Evolutionary conservation across 2,888 invertebrate species (phyloP), one percentile per base, ranked within the genome.

Genomic region (Stratiomys singularior): DNA sequence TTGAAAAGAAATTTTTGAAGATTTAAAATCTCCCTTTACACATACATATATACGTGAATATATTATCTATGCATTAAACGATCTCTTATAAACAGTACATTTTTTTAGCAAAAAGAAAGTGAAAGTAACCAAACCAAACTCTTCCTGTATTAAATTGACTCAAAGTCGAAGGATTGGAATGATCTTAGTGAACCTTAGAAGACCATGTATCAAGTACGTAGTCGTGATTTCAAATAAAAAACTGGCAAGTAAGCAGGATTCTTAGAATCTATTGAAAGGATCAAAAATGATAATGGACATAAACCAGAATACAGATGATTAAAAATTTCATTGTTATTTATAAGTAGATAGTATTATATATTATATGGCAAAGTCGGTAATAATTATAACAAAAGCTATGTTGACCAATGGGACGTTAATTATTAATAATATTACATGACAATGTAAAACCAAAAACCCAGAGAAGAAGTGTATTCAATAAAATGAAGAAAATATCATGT

Each of bases 361-460:
- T 69, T 30, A 69, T 46, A 69, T 69, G 60, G 23, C 18, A 23
- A 60, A 23, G 18, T 60, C 21, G 37, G 37, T 37, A 25, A 60
- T 23, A 60, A 60, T 69, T 21, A 69, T 30, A 23, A n/a, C n/a
- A n/a, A 21, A 69, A 47, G 25, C 46, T 47, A 69, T 69, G 69
- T 69, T 69, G 69, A 69, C 69, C 69, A 69, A 69, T 23, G 44
- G 25, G 69, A 69, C 46, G 69, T 69, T 69, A 69, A 69, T 69
- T 69, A 47, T 23, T 69, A 69, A 18, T 37, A 66, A 37, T 37
- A 30, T 66, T 37, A 27, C 25, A 67, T 67, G 25, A 60, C 13
- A 60, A 60, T 9, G 15, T 52, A 52, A 52, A 52, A 52, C 15
- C 3, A 37, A 37, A 5, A 37, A 37, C 3, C 9, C 37, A 5